phyloP scores from a whole-genome alignment of 1,140 invertebrate genomes.

The Conus ventricosus region DNA sequence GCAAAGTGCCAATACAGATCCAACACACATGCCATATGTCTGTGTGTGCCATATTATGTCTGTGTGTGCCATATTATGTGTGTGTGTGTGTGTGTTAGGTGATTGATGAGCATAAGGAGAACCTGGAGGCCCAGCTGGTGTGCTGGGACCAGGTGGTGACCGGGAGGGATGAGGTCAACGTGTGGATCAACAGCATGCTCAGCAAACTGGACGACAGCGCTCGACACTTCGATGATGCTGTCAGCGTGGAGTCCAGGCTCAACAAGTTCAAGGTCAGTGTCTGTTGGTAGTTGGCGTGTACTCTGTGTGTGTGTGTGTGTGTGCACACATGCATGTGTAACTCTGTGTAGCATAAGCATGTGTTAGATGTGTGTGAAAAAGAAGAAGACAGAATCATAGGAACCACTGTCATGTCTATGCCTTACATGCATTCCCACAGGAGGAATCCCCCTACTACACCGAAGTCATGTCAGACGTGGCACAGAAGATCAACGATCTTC shows the following conservation, averaged over 20 bases:
- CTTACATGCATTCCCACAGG: constrained; percentile 65
- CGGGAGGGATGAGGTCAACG: constrained; percentile 87
- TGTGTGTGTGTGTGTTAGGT: constrained; percentile 48
- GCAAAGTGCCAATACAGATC: no score
- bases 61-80: no score
- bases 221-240: constrained; percentile 86
- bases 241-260: constrained; percentile 85
- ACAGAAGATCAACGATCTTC: constrained; percentile 87
- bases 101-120: constrained; percentile 77
- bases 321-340: neutral
- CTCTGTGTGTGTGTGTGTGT: neutral
- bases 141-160: constrained; percentile 95
- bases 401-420: no score
- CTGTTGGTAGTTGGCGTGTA: neutral
- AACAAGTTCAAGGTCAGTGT: constrained; percentile 83
- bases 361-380: no score
- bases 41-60: no score
- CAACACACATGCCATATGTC: no score
- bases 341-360: neutral
- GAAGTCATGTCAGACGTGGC: constrained; percentile 85
- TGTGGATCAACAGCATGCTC: constrained; percentile 89
- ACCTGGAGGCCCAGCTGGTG: constrained; percentile 89
- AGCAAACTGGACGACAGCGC: constrained; percentile 84
- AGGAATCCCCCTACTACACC: constrained; percentile 87
- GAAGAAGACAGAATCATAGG: no score